Conservation (phyloP, 2,797 vertebrate genomes). For the Gymnocypris eckloni region DNA sequence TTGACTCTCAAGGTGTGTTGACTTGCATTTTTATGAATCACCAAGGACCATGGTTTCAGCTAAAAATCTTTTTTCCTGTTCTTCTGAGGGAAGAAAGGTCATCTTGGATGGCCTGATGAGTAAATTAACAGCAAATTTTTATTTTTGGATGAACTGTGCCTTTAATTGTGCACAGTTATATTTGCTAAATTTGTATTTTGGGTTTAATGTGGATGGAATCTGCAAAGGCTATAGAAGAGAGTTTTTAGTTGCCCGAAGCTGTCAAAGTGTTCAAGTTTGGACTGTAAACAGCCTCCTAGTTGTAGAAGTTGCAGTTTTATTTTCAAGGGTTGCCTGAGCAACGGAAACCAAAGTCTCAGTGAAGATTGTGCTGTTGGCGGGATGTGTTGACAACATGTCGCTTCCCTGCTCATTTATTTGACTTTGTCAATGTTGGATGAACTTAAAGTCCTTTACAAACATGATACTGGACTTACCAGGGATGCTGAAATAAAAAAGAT, state of each 20-base stretch:
- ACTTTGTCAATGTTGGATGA: not conserved
- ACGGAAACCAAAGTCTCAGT: not conserved
- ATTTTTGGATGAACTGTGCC: not conserved
- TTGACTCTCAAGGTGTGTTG: not conserved
- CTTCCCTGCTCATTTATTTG: not conserved
- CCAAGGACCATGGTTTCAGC: not conserved
- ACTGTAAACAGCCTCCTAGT: not conserved
- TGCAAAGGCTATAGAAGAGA: not conserved
- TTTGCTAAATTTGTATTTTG: not conserved
- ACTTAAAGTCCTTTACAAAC: not conserved
- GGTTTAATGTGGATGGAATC: not conserved
- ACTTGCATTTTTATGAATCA: too few species aligned
- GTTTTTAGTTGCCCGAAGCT: not conserved
- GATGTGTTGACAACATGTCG: not conserved
- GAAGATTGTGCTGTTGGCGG: not conserved
- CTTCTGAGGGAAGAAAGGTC: not conserved
- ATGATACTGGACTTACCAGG: not conserved
- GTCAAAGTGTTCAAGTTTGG: not conserved
- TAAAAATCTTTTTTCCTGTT: not conserved
- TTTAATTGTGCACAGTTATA: not conserved
- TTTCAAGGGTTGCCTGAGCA: constrained; percentile 13
- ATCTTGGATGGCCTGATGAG: not conserved
- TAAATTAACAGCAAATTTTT: not conserved
- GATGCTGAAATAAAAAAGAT: not conserved
- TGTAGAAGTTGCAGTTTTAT: not conserved